Conservation (phyloP, 1,140 invertebrate species). For the Bombus fervidus region DNA sequence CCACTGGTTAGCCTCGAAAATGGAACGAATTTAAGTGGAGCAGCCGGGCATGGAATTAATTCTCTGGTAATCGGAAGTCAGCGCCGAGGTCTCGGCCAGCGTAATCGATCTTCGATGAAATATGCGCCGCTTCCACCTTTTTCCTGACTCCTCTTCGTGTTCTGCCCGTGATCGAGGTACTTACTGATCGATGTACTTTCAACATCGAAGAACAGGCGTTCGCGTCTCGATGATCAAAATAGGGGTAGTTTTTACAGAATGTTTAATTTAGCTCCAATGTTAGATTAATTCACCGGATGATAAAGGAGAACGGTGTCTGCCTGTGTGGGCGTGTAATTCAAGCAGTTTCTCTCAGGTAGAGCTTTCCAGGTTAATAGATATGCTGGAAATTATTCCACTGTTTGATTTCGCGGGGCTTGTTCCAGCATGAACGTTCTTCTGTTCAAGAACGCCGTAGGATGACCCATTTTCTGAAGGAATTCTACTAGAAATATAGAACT, state of each 20-base stretch:
- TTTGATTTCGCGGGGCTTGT: background rate
- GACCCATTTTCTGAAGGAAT: background rate
- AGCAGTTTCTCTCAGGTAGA: background rate
- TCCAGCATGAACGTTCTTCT: background rate
- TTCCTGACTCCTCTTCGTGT: background rate
- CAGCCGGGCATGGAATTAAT: conserved; percentile 41
- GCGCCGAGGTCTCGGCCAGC: conserved; percentile 16
- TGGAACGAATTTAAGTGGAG: conserved; percentile 57
- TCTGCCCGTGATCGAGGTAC: background rate
- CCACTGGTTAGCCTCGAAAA: conserved; percentile 40
- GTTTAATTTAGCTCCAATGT: background rate
- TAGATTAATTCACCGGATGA: background rate
- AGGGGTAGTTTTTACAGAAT: background rate
- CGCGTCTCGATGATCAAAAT: background rate
- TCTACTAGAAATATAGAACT: background rate
- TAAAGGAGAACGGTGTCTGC: background rate
- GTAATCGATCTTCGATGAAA: conserved; percentile 42
- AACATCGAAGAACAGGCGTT: background rate
- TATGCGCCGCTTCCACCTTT: background rate
- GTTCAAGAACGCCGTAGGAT: background rate
- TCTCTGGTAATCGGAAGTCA: conserved; percentile 50
- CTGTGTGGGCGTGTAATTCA: background rate
- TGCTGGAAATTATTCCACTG: background rate
- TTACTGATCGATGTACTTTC: background rate
- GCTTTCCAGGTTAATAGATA: background rate